Base-by-base conservation (phyloP, 2,888 invertebrate genomes). In the Endomychus coccineus region DNA sequence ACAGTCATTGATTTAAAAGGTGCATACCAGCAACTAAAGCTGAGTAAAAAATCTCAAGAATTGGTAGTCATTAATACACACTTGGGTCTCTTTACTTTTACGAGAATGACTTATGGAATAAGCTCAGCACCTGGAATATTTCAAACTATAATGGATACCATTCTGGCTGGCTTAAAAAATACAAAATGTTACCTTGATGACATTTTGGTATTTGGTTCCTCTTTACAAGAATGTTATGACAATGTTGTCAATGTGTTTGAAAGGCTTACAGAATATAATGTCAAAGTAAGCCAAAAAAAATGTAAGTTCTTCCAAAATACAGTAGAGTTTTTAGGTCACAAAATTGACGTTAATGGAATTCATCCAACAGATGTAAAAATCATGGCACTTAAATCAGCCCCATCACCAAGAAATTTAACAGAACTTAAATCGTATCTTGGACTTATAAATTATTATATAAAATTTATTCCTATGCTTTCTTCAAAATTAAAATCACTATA, bases 1-100 rank as follows among this genome's bases (percentile, higher is more conserved):
- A 42, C 46, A 27, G 43, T 49, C 2, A 19, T 55, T 12, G 55
- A 58, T 48, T 45, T 54, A 14, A 42, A 36, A 27, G 44, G 51
- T 15, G 55, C 54, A 14, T 55, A 54, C 41, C 48, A 50, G 28
- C 56, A 58, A 38, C n/a, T n/a, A n/a, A n/a, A n/a, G n/a, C n/a
- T n/a, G n/a, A n/a, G n/a, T n/a, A n/a, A n/a, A n/a, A 29, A 30
- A n/a, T 54, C 50, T 16, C 37, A 42, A 39, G 34, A 48, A 25
- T 34, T 45, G 13, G 41, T 54, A 14, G 55, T 50, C 16, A 50
- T 58, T 16, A 52, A 52, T 41, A 55, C 55, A 4, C 50, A 54
- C 36, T 36, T 44, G 27, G 56, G 53, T 12, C 40, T 54, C 22
- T 54, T 46, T 43, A 31, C 38, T 10, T 53, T 40, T 39, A 52